Evolutionary conservation across 1,140 invertebrate genomes (phyloP).

Genomic region (Phocides pigmalion): DNA sequence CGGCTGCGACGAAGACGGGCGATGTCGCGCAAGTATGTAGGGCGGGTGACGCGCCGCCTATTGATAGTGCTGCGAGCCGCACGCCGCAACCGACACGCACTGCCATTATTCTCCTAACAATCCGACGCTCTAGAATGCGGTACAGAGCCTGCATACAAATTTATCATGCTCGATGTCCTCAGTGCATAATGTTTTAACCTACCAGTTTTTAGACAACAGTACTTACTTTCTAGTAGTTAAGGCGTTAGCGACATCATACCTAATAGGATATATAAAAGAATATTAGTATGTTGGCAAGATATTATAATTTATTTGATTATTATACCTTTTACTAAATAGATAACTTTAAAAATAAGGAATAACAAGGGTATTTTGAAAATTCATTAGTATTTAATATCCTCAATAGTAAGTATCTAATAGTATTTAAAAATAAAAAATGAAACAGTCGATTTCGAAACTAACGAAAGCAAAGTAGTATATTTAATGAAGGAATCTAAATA

Average conservation of each 20-base stretch:
- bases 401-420: too few species aligned
- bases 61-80: constrained; percentile 63
- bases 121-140: constrained; percentile 50
- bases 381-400: too few species aligned
- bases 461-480: too few species aligned
- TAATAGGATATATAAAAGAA: constrained; percentile 2
- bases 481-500: neutral
- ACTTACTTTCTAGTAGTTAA: too few species aligned
- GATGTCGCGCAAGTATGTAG: constrained; percentile 68
- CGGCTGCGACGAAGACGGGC: constrained; percentile 42
- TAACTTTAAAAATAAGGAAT: too few species aligned
- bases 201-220: constrained; percentile 11
- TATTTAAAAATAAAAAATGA: too few species aligned
- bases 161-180: constrained; percentile 21
- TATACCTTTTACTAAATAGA: too few species aligned
- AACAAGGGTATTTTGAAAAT: too few species aligned
- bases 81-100: constrained; percentile 36
- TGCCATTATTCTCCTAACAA: constrained; percentile 49
- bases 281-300: too few species aligned
- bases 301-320: too few species aligned
- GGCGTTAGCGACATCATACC: neutral
- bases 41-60: constrained; percentile 68
- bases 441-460: too few species aligned
- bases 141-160: constrained; percentile 35
- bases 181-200: neutral